phyloP scores from a whole-genome alignment of 1,140 invertebrate species.

The Sitobion miscanthi region DNA sequence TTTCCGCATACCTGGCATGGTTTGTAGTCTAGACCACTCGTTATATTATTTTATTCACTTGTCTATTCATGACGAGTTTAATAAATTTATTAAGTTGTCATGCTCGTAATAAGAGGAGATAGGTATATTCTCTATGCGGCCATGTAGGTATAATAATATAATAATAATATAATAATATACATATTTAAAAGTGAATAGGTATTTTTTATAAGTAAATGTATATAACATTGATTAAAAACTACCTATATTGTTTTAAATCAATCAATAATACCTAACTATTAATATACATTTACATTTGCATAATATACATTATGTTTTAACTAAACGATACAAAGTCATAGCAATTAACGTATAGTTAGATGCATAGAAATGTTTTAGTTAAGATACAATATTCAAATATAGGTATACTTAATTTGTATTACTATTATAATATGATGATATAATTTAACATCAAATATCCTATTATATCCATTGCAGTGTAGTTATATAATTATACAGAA shows the following conservation, averaged over 20 bases:
- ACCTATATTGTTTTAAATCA: not conserved
- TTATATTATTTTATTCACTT: not conserved
- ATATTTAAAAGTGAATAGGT: not conserved
- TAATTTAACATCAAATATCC: not conserved
- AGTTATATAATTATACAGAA: not conserved
- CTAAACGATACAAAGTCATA: too few relatives aligned
- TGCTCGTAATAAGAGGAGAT: not conserved
- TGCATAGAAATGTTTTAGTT: not conserved
- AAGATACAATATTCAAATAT: too few relatives aligned
- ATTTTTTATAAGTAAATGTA: not conserved
- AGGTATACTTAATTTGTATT: not conserved
- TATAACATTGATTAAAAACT: not conserved
- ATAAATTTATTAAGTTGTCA: not conserved
- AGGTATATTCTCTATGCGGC: not conserved
- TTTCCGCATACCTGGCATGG: conserved; percentile 17
- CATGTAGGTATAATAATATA: not conserved
- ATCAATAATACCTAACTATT: not conserved
- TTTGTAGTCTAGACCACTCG: conserved; percentile 6
- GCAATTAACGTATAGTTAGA: too few relatives aligned
- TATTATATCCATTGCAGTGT: not conserved
- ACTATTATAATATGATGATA: not conserved
- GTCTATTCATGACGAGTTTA: not conserved
- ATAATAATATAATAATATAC: not conserved
- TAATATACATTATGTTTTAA: not conserved
- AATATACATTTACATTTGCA: not conserved